Conservation (phyloP, 2,113 vertebrate species). For the Falco punctatus region DNA sequence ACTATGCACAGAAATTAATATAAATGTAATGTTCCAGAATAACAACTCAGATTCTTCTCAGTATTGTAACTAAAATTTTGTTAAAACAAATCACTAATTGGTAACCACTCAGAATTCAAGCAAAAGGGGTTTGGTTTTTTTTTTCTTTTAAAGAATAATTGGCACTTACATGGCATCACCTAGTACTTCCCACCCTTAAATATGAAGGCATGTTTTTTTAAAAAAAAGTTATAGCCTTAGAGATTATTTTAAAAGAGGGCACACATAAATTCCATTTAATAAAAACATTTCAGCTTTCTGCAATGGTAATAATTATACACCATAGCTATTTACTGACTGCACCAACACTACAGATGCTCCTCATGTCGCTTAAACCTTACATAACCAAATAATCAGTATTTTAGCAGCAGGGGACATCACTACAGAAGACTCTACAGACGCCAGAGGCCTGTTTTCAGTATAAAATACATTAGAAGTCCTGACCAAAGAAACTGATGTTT, state of each 20-base stretch:
- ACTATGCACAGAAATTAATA: background rate
- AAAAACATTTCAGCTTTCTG: background rate
- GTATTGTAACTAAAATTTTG: background rate
- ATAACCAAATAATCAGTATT: background rate
- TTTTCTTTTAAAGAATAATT: background rate
- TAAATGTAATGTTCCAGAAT: background rate
- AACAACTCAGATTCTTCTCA: background rate
- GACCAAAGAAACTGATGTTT: background rate
- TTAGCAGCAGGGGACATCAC: background rate
- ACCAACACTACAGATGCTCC: background rate
- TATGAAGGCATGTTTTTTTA: background rate
- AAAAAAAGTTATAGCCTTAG: background rate
- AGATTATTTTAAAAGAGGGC: background rate
- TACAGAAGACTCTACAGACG: background rate
- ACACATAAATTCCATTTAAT: background rate
- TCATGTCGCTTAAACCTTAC: background rate
- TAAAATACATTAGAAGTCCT: background rate
- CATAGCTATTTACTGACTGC: background rate
- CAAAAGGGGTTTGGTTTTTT: accelerated
- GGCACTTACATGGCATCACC: background rate
- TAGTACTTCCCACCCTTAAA: background rate
- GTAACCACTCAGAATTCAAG: background rate
- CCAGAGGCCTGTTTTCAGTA: background rate
- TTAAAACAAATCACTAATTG: background rate
- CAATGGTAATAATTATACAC: background rate